A percentile compares a stretch with the other conserved stretches of the same genome.
phyloP scores from a whole-genome alignment of 2,797 vertebrate species.

The Melanogrammus aeglefinus region DNA sequence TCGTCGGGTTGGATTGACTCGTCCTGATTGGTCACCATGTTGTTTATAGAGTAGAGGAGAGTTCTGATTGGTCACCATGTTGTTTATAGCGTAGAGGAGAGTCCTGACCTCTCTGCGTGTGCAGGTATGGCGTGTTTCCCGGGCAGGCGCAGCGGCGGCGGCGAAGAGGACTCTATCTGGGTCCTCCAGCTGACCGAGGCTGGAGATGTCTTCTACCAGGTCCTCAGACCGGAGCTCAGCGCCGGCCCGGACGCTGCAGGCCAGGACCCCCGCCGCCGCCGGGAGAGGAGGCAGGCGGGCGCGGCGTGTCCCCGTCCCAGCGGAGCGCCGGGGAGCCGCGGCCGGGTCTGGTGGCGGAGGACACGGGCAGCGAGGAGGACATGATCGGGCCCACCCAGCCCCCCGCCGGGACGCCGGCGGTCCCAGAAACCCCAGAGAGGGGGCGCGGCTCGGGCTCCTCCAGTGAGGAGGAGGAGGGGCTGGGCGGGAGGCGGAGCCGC shows the following conservation, averaged over 20 bases:
- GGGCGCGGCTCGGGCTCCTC: neutral
- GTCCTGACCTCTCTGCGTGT: neutral
- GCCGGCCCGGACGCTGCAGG: no score
- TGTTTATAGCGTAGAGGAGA: neutral
- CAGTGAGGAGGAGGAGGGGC: slow-evolving; percentile 25
- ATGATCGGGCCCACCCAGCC: slow-evolving; percentile 4
- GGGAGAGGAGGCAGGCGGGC: neutral
- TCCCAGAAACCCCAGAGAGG: slow-evolving; percentile 39
- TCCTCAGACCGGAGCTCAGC: slow-evolving; percentile 46
- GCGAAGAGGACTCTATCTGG: slow-evolving; percentile 43
- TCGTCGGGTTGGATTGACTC: no score
- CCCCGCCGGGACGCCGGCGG: neutral
- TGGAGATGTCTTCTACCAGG: slow-evolving; percentile 88
- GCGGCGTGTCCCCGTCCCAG: neutral
- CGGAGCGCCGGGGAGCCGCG: neutral
- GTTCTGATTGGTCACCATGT: no score
- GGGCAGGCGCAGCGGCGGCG: neutral
- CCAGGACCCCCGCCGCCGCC: neutral
- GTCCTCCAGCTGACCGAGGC: slow-evolving; percentile 83
- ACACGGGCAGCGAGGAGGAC: neutral
- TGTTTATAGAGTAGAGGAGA: no score
- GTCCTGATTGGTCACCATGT: no score
- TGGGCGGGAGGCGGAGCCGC: neutral
- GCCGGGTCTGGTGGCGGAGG: fast-evolving
- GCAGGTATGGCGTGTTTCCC: slow-evolving; percentile 75